Evolutionary conservation across 2,113 vertebrate species (phyloP).

Genomic region (Apodemus sylvaticus): DNA sequence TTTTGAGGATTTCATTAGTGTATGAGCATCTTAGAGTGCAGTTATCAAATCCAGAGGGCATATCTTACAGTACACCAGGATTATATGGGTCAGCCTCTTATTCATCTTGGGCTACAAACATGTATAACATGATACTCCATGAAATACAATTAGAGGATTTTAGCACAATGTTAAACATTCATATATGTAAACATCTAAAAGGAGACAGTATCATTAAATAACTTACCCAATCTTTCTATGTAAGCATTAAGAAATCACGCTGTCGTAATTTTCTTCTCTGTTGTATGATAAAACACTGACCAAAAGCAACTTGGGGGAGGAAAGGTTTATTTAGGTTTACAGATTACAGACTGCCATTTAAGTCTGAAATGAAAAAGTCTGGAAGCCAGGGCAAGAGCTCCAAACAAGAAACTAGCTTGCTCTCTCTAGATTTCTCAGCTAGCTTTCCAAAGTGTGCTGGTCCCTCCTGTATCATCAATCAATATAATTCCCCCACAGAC

Average conservation of each 20-base stretch:
- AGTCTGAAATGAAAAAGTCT: too few species aligned
- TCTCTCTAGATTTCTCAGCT: background rate
- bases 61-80: background rate
- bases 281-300: background rate
- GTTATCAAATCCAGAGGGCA: background rate
- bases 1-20: background rate
- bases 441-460: background rate
- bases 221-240: background rate
- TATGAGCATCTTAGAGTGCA: background rate
- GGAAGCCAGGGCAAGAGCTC: background rate
- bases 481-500: background rate
- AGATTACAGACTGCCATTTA: background rate
- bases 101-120: background rate
- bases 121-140: background rate
- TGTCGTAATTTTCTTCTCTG: background rate
- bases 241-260: background rate
- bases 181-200: background rate
- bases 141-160: background rate
- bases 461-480: background rate
- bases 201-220: background rate
- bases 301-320: background rate
- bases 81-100: background rate
- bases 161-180: background rate
- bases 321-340: background rate
- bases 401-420: background rate